Percentiles rank a stretch among this genome's conserved stretches.
phyloP scores from a whole-genome alignment of 2,113 vertebrate genomes.

The Dasyornis broadbenti region DNA sequence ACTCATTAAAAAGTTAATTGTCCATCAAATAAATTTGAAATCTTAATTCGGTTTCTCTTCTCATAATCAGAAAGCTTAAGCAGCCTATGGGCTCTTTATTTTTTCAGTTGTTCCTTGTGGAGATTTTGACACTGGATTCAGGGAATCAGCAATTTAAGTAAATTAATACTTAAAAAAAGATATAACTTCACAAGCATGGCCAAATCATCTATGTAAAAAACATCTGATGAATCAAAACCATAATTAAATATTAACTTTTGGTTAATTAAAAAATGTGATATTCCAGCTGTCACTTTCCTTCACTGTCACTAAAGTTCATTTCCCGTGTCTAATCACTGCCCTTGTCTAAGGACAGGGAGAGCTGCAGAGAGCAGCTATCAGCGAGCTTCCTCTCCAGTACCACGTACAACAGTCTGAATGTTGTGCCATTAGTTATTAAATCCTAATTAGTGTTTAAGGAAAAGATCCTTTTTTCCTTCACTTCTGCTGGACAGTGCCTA shows the following conservation, averaged over 20 bases:
- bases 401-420: background rate
- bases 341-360: background rate
- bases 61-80: background rate
- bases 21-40: background rate
- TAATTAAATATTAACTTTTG: conserved; percentile 22
- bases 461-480: background rate
- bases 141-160: background rate
- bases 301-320: background rate
- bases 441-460: background rate
- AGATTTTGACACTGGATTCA: background rate
- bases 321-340: background rate
- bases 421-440: background rate
- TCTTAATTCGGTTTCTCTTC: background rate
- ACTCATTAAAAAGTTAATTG: background rate
- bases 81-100: background rate
- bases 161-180: background rate
- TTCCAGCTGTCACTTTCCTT: background rate
- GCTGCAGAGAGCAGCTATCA: background rate
- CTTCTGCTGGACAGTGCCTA: background rate
- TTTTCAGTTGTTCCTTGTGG: background rate
- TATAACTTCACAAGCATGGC: background rate
- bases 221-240: background rate
- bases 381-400: background rate
- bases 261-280: background rate
- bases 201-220: background rate